phyloP scores from a whole-genome alignment of 2,113 vertebrate genomes.

The Circaetus gallicus region DNA sequence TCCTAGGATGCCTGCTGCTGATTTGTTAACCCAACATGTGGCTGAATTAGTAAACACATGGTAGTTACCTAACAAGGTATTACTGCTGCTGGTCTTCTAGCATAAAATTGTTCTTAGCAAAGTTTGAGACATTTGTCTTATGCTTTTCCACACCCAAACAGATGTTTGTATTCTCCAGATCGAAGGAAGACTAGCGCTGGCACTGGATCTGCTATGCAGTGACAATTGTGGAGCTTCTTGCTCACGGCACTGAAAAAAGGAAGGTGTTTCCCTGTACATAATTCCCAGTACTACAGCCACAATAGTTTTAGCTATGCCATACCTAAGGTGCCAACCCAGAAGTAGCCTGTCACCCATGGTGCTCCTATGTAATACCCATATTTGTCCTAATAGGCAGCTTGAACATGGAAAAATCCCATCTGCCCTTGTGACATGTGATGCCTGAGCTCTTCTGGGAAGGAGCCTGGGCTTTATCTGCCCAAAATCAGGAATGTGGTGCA shows the following conservation, averaged over 20 bases:
- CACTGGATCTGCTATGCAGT: background rate
- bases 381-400: background rate
- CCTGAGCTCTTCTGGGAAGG: background rate
- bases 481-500: background rate
- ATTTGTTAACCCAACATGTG: background rate
- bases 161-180: background rate
- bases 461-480: background rate
- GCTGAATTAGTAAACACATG: background rate
- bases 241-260: background rate
- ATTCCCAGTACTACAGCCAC: background rate
- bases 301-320: background rate
- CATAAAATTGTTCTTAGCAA: background rate
- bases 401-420: background rate
- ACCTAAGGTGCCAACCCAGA: background rate
- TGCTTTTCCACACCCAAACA: background rate
- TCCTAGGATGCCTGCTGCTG: background rate
- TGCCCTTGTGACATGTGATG: background rate
- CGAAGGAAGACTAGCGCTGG: background rate
- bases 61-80: background rate
- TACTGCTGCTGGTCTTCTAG: background rate
- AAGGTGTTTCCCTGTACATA: background rate
- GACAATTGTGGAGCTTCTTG: background rate
- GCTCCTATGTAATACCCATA: background rate
- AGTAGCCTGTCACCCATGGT: background rate
- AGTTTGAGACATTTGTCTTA: background rate